Evolutionary conservation across 2,797 vertebrate genomes (phyloP).

Genomic region (Chanos chanos): DNA sequence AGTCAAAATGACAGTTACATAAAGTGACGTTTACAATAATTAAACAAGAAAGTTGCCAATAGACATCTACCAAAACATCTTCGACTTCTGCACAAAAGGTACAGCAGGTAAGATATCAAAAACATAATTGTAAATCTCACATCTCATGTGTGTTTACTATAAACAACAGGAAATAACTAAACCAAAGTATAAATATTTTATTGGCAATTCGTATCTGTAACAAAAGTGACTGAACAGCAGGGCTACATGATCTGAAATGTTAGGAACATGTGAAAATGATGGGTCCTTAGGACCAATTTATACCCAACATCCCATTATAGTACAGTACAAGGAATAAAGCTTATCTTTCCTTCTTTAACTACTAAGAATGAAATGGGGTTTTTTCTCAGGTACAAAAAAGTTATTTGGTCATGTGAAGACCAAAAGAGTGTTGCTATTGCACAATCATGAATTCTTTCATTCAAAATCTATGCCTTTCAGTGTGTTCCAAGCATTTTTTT

Average conservation of each 20-base stretch:
- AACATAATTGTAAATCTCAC: too few relatives aligned
- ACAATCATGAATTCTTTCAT: constrained; percentile 45
- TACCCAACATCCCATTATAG: constrained; percentile 24
- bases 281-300: constrained; percentile 45
- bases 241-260: constrained; percentile 53
- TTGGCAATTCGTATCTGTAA: constrained; percentile 35
- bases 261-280: constrained; percentile 45
- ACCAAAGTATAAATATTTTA: constrained; percentile 50
- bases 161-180: constrained; percentile 17
- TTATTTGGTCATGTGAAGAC: constrained; percentile 54
- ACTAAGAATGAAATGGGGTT: constrained; percentile 18
- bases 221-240: constrained; percentile 27
- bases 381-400: constrained; percentile 30
- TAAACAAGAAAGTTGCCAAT: too few relatives aligned
- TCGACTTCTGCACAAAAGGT: too few relatives aligned
- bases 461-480: constrained; percentile 16
- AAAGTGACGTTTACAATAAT: too few relatives aligned
- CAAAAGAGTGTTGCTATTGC: constrained; percentile 56
- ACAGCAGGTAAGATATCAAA: too few relatives aligned
- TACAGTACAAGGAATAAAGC: constrained; percentile 47
- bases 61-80: too few relatives aligned
- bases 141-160: too few relatives aligned
- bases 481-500: too few relatives aligned
- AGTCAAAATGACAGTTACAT: too few relatives aligned
- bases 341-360: constrained; percentile 1